Conservation (phyloP, 53 echinoderm and acorn worm species). For the Paracentrotus lividus region DNA sequence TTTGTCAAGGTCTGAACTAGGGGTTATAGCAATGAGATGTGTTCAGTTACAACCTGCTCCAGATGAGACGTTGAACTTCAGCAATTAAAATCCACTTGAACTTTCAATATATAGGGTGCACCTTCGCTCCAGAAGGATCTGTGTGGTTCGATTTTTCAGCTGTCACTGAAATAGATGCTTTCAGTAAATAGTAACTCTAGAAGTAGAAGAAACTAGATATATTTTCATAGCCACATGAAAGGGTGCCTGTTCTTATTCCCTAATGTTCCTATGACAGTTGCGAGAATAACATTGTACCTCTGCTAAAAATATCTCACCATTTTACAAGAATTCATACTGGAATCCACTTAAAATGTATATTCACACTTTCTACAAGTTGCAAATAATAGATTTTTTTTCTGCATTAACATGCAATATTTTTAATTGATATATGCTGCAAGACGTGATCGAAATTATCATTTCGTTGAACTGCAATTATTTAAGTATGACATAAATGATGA, state of each 20-base stretch:
- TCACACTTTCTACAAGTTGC: not conserved
- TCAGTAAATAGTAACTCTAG: constrained; percentile 51
- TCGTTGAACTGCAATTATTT: no score
- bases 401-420: no score
- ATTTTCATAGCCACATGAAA: constrained; percentile 55
- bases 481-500: no score
- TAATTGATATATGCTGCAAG: no score
- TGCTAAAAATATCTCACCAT: not conserved
- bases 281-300: not conserved
- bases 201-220: constrained; percentile 24
- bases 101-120: constrained; percentile 3
- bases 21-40: not conserved
- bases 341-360: not conserved
- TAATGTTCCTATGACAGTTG: not conserved
- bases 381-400: not conserved
- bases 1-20: no score
- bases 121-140: not conserved
- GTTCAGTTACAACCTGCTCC: not conserved
- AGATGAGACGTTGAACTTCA: constrained; percentile 56
- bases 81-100: constrained; percentile 69
- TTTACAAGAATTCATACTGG: not conserved
- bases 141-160: constrained; percentile 50
- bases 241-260: not conserved
- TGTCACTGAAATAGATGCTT: constrained; percentile 51
- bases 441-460: no score